Conservation (phyloP, 2,888 invertebrate genomes). For the Lycophotia porphyrea region DNA sequence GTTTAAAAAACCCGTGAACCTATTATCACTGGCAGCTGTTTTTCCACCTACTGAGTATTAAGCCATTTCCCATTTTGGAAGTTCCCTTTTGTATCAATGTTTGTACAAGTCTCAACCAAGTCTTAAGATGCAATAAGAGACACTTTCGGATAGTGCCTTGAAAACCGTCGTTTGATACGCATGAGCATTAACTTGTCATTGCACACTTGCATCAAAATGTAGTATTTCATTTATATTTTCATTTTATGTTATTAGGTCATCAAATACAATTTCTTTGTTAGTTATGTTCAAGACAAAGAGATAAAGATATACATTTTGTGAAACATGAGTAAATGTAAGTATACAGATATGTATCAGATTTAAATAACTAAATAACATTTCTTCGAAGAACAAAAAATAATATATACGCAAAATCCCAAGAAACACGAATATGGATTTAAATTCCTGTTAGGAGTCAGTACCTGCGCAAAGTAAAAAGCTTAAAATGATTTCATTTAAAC, state of each 20-base stretch:
- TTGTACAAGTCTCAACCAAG: background rate
- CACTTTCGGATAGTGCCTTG: background rate
- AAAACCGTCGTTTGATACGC: background rate
- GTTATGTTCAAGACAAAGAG: background rate
- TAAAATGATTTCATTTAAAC: constrained; percentile 35
- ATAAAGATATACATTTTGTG: background rate
- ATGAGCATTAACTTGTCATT: background rate
- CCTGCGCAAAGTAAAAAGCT: constrained; percentile 30
- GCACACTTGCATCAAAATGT: background rate
- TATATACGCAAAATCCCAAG: background rate
- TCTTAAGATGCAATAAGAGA: background rate
- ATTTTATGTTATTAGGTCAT: background rate
- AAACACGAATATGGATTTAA: constrained; percentile 35
- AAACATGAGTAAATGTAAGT: background rate
- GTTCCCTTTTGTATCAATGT: background rate
- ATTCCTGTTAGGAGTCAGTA: constrained; percentile 21
- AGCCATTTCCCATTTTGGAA: background rate
- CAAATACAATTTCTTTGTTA: background rate
- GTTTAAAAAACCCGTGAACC: background rate
- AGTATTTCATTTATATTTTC: background rate
- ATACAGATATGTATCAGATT: background rate
- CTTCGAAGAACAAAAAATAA: background rate
- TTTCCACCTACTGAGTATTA: background rate
- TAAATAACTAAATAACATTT: constrained; percentile 6
- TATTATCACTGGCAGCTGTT: background rate